Evolutionary conservation across 2,888 invertebrate species (phyloP).

Genomic region (Clusia tigrina): DNA sequence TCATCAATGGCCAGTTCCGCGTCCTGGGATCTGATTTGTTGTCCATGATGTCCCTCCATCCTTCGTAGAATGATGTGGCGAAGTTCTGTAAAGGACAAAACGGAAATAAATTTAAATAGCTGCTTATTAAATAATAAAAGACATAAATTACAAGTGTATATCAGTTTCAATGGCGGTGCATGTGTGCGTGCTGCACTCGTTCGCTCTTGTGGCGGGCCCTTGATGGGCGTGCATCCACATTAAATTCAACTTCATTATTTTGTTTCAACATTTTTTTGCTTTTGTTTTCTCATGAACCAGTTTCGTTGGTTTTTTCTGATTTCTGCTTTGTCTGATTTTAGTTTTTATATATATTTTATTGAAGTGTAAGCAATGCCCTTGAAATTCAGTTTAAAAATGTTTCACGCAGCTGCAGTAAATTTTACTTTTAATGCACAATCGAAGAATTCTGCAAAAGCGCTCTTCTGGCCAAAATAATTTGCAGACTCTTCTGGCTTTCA

Average conservation of each 20-base stretch:
- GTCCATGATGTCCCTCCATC: constrained; percentile 77
- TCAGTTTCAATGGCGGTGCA: too few species aligned
- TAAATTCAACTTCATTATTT: too few species aligned
- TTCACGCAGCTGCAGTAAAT: background rate
- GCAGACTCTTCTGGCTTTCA: too few species aligned
- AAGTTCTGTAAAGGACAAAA: constrained; percentile 53
- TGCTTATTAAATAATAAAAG: too few species aligned
- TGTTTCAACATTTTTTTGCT: too few species aligned
- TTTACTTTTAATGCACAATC: background rate
- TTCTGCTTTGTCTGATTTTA: too few species aligned
- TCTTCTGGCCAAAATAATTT: too few species aligned
- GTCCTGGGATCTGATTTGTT: constrained; percentile 85
- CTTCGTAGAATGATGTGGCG: constrained; percentile 61
- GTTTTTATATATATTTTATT: background rate
- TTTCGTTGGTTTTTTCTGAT: background rate
- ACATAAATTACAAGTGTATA: too few species aligned
- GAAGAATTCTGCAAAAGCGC: background rate
- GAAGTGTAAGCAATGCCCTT: background rate
- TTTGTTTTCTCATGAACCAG: background rate
- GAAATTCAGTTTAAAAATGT: background rate
- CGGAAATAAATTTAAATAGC: constrained; percentile 28
- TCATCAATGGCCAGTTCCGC: constrained; percentile 82
- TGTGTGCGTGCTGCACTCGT: background rate
- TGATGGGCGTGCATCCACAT: too few species aligned
- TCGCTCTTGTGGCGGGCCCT: too few species aligned